These are phyloP conservation scores for Argopecten irradians DNA, from an alignment of 1,140 invertebrate genomes.

Conservation along the genomic window DNA sequence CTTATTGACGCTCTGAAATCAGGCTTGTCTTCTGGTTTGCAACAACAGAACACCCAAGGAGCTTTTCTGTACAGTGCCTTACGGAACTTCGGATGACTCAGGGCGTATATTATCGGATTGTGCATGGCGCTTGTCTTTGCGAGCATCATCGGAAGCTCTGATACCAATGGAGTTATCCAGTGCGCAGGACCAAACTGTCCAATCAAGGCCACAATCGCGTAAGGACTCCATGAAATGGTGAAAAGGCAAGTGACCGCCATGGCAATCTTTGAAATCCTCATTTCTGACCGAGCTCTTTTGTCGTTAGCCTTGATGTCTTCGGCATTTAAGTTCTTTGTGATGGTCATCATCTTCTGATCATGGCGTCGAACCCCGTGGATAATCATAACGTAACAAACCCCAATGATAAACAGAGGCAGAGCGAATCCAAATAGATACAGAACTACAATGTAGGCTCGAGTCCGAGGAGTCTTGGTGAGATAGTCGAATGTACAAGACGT, in stretches of 20 bases:
- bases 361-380: conserved; percentile 85
- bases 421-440: conserved; percentile 74
- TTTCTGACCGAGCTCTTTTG: conserved; percentile 66
- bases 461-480: conserved; percentile 81
- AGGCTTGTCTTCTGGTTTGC: conserved; percentile 43
- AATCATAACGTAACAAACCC: conserved; percentile 85
- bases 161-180: conserved; percentile 80
- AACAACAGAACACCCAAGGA: conserved; percentile 68
- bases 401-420: conserved; percentile 83
- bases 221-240: conserved; percentile 79
- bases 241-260: conserved; percentile 89
- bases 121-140: conserved; percentile 88
- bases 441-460: conserved; percentile 79
- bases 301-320: conserved; percentile 60
- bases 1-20: not conserved
- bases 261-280: conserved; percentile 82
- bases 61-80: conserved; percentile 58
- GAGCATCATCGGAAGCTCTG: conserved; percentile 84
- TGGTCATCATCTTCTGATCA: conserved; percentile 85
- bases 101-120: conserved; percentile 88
- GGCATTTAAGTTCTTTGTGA: conserved; percentile 62
- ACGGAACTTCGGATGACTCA: conserved; percentile 69
- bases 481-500: conserved; percentile 92
- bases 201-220: conserved; percentile 84
- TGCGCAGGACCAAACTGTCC: conserved; percentile 82